Base-by-base conservation (phyloP, 2,888 invertebrate species). In the Eilema depressum region DNA sequence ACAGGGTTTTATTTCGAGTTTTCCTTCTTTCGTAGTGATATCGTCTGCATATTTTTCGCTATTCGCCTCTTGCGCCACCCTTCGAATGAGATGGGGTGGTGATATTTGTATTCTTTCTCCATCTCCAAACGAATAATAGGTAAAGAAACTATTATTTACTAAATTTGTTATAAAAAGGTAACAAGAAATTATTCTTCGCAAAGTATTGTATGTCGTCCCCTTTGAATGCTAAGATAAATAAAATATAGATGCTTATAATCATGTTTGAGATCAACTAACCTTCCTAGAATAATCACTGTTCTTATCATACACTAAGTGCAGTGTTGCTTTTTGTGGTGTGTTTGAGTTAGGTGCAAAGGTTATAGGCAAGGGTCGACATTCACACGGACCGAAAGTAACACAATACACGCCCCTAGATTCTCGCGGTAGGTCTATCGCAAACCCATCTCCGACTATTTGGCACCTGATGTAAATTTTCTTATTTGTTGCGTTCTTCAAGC, bases 371-470 rank as follows among this genome's bases (percentile, higher is more conserved):
- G 88, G 81, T 25, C 93, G 80, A 69, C 92, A 91, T 72, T 95
- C 95, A 56, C 83, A 82, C 0, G 94, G 90, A 0, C 85, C 88
- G 65, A 95, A 93, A 0, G 90, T 79, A 47, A 95, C 74, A 65
- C 91, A 79, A 63, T 88, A 92, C 8, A 87, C 87, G 0, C 92
- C 93, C 25, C 89, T 84, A 0, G 88, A 78, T 60, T 93, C 93
- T 10, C 88, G 78, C 0, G 93, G 91, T 59, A 91, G 69, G 61
- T 94, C 94, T 68, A 95, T 86, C 0, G 86, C 81, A 73, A 93
- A 95, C 0, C 93, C 94, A n/a, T 93, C 93, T 0, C 95, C 95
- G 0, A 88, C 26, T 8, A 95, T 88, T 59, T 91, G 90, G 65
- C 93, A 94, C 28, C 91, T 84, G 5, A 94, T 83, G 26, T 92